These are phyloP conservation scores for Anguilla obscura DNA, from an alignment of 2,797 vertebrate species.

Conservation along the genomic window DNA sequence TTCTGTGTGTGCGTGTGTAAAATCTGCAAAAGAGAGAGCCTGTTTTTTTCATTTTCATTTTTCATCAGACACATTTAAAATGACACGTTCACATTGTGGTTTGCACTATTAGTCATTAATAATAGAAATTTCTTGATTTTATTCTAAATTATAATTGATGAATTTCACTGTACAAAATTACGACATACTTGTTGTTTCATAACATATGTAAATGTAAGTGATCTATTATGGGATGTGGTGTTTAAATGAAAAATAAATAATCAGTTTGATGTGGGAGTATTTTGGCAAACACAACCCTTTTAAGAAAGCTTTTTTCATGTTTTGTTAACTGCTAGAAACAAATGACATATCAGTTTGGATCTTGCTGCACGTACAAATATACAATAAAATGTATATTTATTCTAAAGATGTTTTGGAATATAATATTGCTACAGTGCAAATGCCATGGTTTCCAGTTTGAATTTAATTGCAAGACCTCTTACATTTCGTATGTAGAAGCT, in stretches of 20 bases:
- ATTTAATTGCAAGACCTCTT: not conserved
- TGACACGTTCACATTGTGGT: not conserved
- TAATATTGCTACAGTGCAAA: not conserved
- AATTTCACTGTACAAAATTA: no score
- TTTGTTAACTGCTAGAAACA: not conserved
- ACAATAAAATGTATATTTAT: not conserved
- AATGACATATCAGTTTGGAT: not conserved
- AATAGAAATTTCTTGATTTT: not conserved
- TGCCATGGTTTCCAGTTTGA: not conserved
- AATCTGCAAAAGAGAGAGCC: not conserved
- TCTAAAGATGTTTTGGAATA: not conserved
- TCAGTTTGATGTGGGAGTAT: no score
- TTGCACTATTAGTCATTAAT: not conserved
- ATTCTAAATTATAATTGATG: no score
- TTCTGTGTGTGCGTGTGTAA: not conserved
- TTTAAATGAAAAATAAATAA: no score
- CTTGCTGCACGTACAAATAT: no score
- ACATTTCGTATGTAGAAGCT: not conserved
- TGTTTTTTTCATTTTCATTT: not conserved
- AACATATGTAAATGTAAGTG: no score
- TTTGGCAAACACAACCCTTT: no score
- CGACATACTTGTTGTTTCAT: no score
- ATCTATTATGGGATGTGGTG: no score
- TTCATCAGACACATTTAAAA: not conserved
- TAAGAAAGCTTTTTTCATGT: not conserved